These are phyloP conservation scores for Scrobipalpa costella DNA, from an alignment of 2,888 invertebrate genomes.

Conservation along the genomic window DNA sequence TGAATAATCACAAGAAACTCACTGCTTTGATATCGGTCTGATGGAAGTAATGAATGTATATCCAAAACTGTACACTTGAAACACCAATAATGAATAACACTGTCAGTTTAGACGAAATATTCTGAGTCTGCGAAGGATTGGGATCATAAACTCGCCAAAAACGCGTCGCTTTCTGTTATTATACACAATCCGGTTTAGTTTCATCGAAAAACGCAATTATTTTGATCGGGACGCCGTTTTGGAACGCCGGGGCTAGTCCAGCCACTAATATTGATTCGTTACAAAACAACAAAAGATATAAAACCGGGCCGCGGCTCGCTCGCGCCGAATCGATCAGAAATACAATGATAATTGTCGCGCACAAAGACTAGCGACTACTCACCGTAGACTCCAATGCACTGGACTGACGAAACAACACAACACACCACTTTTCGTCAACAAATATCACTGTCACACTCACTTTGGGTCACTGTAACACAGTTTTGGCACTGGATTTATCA, in stretches of 20 bases:
- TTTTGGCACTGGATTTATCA: constrained; percentile 52
- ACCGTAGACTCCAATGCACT: constrained; percentile 73
- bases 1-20: background rate
- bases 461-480: constrained; percentile 16
- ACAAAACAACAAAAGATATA: constrained; percentile 81
- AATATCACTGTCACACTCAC: constrained; percentile 34
- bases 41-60: background rate
- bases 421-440: constrained; percentile 66
- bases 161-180: constrained; percentile 6
- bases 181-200: constrained; percentile 6
- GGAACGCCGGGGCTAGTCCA: constrained; percentile 45
- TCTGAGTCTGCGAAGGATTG: background rate
- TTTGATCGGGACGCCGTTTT: background rate
- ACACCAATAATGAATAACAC: constrained; percentile 7
- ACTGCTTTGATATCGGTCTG: background rate
- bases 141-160: background rate
- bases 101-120: background rate
- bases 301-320: constrained; percentile 45
- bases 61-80: background rate
- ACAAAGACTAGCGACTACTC: constrained; percentile 77
- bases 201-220: background rate
- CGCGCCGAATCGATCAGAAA: constrained; percentile 70
- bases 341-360: constrained; percentile 80
- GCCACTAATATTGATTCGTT: constrained; percentile 79
- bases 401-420: constrained; percentile 71